Percentiles rank a stretch among this genome's conserved stretches.
phyloP scores from a whole-genome alignment of 2,113 vertebrate species.

The Pan troglodytes region NHGRI_mPanTro3-v2.1_pri NC_072417.2:84503001-84503500 shows the following conservation, averaged over 20 bases:
- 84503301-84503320: background rate
- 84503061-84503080: no score
- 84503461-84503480: background rate
- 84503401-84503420: background rate
- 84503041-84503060: no score
- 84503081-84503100: no score
- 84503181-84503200: no score
- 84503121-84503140: no score
- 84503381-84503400: background rate
- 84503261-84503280: background rate
- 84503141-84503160: no score
- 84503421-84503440: background rate
- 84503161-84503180: no score
- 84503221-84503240: no score
- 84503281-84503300: background rate
- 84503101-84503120: no score
- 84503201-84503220: no score
- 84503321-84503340: background rate
- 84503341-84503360: background rate
- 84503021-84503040: no score
- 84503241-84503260: background rate
- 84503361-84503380: background rate
- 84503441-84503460: background rate
- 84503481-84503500: background rate
- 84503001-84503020: no score